Conservation (phyloP, 2,113 vertebrate genomes). For the Clinocottus analis region DNA sequence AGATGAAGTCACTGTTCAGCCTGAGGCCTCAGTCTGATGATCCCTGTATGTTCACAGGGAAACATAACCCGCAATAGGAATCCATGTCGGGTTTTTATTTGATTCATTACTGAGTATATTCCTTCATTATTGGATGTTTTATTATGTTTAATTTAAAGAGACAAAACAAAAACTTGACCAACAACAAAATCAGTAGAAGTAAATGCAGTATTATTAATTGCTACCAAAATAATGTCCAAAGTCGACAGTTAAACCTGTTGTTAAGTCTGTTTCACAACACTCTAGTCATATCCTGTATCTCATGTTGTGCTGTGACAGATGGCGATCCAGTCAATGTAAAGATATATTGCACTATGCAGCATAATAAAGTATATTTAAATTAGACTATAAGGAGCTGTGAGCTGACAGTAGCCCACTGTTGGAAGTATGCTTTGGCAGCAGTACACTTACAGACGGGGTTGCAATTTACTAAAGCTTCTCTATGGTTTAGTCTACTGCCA, state of each 20-base stretch:
- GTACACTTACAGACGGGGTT: conserved; percentile 26
- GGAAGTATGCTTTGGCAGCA: conserved; percentile 37
- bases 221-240: not conserved
- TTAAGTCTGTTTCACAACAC: not conserved
- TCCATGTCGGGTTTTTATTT: not conserved
- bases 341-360: conserved; percentile 13
- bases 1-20: conserved; percentile 8
- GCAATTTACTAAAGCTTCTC: conserved; percentile 20
- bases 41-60: not conserved
- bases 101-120: not conserved
- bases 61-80: not conserved
- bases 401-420: conserved; percentile 19
- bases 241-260: not conserved
- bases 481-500: not conserved
- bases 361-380: conserved; percentile 39
- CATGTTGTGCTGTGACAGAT: conserved; percentile 12
- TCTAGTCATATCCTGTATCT: not conserved
- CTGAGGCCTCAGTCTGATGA: not conserved
- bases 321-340: conserved; percentile 11
- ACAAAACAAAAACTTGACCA: not conserved
- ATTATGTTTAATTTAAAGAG: not conserved
- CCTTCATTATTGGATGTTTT: not conserved
- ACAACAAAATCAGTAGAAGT: not conserved
- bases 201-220: not conserved
- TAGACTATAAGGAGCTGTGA: conserved; percentile 26